These are phyloP conservation scores for Amiota minor DNA, from an alignment of 2,888 invertebrate genomes.

Conservation along the genomic window DNA sequence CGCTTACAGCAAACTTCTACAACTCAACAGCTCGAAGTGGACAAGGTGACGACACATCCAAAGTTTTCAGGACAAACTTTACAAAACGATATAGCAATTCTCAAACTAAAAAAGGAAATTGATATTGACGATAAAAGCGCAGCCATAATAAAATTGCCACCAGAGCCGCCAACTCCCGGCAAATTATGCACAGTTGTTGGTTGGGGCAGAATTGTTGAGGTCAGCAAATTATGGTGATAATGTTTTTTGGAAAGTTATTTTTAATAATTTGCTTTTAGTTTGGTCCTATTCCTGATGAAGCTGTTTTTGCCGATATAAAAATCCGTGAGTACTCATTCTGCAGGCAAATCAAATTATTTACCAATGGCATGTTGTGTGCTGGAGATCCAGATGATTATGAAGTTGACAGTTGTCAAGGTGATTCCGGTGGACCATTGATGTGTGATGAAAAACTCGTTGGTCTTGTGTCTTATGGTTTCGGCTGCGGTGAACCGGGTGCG, in stretches of 20 bases:
- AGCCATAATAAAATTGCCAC: too few relatives aligned
- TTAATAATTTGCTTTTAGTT: constrained; percentile 37
- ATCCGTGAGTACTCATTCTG: constrained; percentile 40
- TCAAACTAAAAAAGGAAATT: too few relatives aligned
- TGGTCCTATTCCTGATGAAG: constrained; percentile 54
- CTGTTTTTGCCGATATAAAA: constrained; percentile 48
- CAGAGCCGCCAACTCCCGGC: constrained; percentile 8
- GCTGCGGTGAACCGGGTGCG: constrained; percentile 45
- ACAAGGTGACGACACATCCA: too few relatives aligned
- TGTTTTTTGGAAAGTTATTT: background rate
- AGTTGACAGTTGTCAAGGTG: constrained; percentile 58
- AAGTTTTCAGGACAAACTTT: too few relatives aligned
- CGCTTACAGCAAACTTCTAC: too few relatives aligned
- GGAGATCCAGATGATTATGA: constrained; percentile 41
- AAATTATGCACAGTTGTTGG: constrained; percentile 51
- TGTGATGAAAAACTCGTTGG: constrained; percentile 47
- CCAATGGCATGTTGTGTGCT: constrained; percentile 54
- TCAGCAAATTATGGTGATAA: constrained; percentile 24
- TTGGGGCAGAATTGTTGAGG: constrained; percentile 56
- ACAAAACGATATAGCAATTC: too few relatives aligned
- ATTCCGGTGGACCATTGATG: constrained; percentile 61
- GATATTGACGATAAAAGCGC: too few relatives aligned
- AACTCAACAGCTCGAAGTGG: too few relatives aligned
- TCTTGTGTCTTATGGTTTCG: constrained; percentile 56
- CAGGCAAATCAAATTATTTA: background rate